These are phyloP conservation scores for Lophotriccus pileatus DNA, from an alignment of 2,797 vertebrate species.

Conservation along the genomic window DNA sequence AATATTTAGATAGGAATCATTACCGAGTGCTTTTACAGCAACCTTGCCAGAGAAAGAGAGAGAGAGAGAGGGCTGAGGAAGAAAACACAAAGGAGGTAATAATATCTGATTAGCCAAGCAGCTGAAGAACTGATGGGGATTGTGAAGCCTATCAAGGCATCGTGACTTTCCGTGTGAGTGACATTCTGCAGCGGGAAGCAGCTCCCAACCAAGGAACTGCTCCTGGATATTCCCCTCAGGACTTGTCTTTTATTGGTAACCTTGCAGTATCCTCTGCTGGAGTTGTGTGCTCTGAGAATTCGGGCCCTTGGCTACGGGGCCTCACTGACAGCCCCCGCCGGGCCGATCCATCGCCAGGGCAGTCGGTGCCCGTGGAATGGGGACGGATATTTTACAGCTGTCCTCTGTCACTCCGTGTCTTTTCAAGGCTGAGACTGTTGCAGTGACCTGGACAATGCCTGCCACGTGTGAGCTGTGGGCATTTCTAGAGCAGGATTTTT, in stretches of 20 bases:
- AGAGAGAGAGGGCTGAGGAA: conserved; percentile 10
- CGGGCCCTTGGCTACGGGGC: neutral
- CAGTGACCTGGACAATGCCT: neutral
- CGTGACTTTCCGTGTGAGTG: conserved; percentile 50
- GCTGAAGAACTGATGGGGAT: conserved; percentile 70
- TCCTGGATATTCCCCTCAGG: conserved; percentile 52
- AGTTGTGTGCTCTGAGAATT: neutral
- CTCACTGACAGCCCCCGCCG: neutral
- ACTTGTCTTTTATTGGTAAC: conserved; percentile 32
- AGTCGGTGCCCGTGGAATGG: fast-evolving
- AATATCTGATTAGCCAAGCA: conserved; percentile 73
- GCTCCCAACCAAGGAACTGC: conserved; percentile 49
- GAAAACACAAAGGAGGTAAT: conserved; percentile 71
- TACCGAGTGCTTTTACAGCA: conserved; percentile 61
- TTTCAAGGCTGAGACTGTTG: neutral
- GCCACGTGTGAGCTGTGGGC: neutral
- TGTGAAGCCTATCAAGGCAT: conserved; percentile 69
- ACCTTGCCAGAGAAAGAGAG: conserved; percentile 58
- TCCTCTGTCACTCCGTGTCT: neutral
- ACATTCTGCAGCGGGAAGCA: conserved; percentile 41
- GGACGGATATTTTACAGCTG: neutral
- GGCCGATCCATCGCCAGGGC: neutral
- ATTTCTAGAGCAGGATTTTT: neutral
- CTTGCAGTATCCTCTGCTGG: conserved; percentile 21
- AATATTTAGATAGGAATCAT: conserved; percentile 76